Percentiles rank a stretch among this genome's conserved stretches.
These are phyloP conservation scores for Thalpophila matura DNA, from an alignment of 2,888 invertebrate species.

Conservation along the genomic window DNA sequence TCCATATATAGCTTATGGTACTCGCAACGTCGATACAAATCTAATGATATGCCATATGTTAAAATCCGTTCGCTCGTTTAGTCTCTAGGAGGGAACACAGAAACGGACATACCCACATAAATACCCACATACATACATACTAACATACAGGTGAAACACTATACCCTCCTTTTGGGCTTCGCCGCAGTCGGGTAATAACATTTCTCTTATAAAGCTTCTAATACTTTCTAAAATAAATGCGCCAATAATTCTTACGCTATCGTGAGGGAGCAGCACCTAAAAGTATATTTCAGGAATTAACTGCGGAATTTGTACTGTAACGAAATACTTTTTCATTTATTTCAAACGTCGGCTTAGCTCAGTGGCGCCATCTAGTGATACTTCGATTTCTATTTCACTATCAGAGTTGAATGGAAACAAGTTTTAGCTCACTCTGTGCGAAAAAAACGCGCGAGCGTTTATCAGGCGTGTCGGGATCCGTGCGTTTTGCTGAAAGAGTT, in stretches of 20 bases:
- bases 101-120: too few species aligned
- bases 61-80: too few species aligned
- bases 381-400: constrained; percentile 48
- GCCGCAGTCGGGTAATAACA: too few species aligned
- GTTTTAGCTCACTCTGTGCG: constrained; percentile 52
- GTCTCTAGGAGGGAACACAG: too few species aligned
- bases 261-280: not conserved
- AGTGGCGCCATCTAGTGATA: constrained; percentile 29
- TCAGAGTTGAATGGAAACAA: constrained; percentile 57
- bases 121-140: too few species aligned
- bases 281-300: constrained; percentile 28
- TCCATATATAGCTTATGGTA: too few species aligned
- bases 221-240: constrained; percentile 6
- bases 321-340: constrained; percentile 49
- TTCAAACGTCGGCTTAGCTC: constrained; percentile 54
- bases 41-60: too few species aligned
- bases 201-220: not conserved
- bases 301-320: constrained; percentile 21
- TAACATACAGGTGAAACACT: too few species aligned
- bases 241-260: constrained; percentile 32
- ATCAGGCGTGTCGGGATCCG: constrained; percentile 50
- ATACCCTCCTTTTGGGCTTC: not conserved
- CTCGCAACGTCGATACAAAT: too few species aligned
- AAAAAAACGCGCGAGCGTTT: constrained; percentile 47
- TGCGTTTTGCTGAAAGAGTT: constrained; percentile 11